Base-by-base conservation (phyloP, 2,797 vertebrate species). In the Anisognathus igniventris region DNA sequence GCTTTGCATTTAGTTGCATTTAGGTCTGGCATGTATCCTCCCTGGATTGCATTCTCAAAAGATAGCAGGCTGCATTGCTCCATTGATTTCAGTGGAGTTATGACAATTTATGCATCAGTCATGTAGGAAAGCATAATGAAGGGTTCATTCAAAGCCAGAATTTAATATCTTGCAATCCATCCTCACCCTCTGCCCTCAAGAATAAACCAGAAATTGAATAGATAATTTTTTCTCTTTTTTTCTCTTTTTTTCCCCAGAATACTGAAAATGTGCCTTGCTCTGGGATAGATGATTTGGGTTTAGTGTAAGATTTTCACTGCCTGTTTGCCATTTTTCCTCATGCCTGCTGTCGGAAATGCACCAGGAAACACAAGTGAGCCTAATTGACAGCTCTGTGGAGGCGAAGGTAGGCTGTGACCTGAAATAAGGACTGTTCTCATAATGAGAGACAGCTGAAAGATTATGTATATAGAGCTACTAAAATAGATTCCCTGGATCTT, bases 321-420 rank as follows among this genome's bases (percentile, higher is more conserved):
- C 54, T 75, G 27, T 40, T 94, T 85, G 90, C 73, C 64, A 14
- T 90, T 80, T 56, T 73, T 76, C 15, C 64, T 93, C 68, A 48
- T 1, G 13, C 56, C 37, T 80, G 61, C 81, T 53, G 85, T 70
- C 3, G 40, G 88, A 88, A 90, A 94, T 23, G 83, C 73, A 73
- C 77, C 93, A 61, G 95, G 66, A 90, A 66, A 70, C 75, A 56
- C 50, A 83, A 94, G 31, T 42, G 72, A 78, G 71, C 90, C 68
- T 90, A 85, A 90, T 3, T 79, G 96, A 92, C 94, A 82, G 88
- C 88, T 82, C 79, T 77, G 60, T n/a, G 76, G 72, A 77, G 66
- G 80, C 74, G 68, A 74, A 95, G 96, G 94, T 92, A 73, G 67
- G 77, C 90, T 51, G 87, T 23, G 91, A 95, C 96, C 95, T 87